Evolutionary conservation across 2,797 vertebrate species (phyloP), one percentile per base, ranked within the genome.

Genomic region (Heliangelus exortis): DNA sequence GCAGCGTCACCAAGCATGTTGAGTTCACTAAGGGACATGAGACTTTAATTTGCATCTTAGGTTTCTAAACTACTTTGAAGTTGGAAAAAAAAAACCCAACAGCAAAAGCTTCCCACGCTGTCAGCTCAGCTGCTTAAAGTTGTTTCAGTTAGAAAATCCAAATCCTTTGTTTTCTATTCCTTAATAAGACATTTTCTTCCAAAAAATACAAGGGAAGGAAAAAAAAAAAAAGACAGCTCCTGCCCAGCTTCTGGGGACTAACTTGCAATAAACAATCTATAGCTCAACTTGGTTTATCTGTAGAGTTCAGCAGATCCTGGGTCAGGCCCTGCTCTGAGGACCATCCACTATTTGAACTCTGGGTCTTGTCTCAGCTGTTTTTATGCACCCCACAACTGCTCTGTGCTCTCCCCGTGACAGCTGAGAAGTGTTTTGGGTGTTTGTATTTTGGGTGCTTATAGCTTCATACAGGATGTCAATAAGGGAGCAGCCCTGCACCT

Each of bases 61-160:
- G 22, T n/a, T 79, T 90, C 68, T 74, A 47, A 87, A 66, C 28
- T 33, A 19, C 91, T 94, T 84, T 92, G 87, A 93, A 96, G 89
- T 71, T 43, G 7, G 23, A 25, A 45, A 20, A 41, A 59, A 62
- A 48, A 12, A 36, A 34, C 34, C 47, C 26, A 59, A 20, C 23
- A 26, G 31, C 20, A 48, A 6, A 25, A 66, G 17, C 50, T 89
- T 92, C 31, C 75, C 54, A 77, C 0, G 0, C 13, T 77, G 31
- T 26, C 10, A 67, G 39, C 54, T 67, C 54, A 58, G 18, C 22
- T 80, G 82, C 81, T 58, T 13, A 18, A 76, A 84, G 31, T 22
- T 0, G 1, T 36, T 17, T 13, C 41, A 77, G 21, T 48, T 4
- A 63, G 25, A 86, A 90, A 71, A 84, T 28, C 9, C 28, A 82